Percentiles rank a stretch among this genome's conserved stretches.
Conservation (phyloP, 2,888 invertebrate species). For the Iphiclides podalirius region DNA sequence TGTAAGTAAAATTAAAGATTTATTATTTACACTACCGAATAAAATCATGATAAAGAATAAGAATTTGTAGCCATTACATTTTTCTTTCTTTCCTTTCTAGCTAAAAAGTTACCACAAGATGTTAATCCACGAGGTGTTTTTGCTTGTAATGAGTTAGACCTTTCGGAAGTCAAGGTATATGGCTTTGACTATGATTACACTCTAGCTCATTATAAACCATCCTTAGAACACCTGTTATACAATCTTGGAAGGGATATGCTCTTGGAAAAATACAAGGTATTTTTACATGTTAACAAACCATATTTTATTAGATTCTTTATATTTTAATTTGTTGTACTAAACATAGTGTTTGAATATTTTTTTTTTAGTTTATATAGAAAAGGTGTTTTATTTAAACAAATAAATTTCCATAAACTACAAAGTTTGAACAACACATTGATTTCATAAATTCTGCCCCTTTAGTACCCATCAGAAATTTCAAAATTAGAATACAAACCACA, state of each 20-base stretch:
- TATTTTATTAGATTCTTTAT: neutral
- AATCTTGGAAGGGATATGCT: slow-evolving; percentile 93
- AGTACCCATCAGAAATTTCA: slow-evolving; percentile 94
- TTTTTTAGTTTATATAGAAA: neutral
- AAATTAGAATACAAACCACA: slow-evolving; percentile 92
- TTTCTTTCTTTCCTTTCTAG: too few species aligned
- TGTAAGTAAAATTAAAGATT: slow-evolving; percentile 81
- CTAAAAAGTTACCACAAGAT: slow-evolving; percentile 92
- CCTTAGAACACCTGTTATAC: slow-evolving; percentile 93
- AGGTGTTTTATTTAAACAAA: too few species aligned
- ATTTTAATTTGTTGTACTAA: too few species aligned
- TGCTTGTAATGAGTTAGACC: slow-evolving; percentile 96
- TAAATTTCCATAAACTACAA: too few species aligned
- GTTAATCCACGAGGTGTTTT: slow-evolving; percentile 94
- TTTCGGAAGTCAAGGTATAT: slow-evolving; percentile 95
- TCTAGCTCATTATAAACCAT: slow-evolving; percentile 94
- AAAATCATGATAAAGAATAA: too few species aligned
- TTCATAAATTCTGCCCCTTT: slow-evolving; percentile 29
- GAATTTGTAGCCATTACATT: too few species aligned
- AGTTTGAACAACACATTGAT: too few species aligned
- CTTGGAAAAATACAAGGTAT: slow-evolving; percentile 90
- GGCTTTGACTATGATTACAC: slow-evolving; percentile 99
- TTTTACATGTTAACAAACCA: too few species aligned
- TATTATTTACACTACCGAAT: too few species aligned
- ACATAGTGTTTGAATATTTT: too few species aligned